Evolutionary conservation across 2,113 vertebrate species (phyloP), one percentile per base, ranked within the genome.

Genomic region (Platichthys flesus): DNA sequence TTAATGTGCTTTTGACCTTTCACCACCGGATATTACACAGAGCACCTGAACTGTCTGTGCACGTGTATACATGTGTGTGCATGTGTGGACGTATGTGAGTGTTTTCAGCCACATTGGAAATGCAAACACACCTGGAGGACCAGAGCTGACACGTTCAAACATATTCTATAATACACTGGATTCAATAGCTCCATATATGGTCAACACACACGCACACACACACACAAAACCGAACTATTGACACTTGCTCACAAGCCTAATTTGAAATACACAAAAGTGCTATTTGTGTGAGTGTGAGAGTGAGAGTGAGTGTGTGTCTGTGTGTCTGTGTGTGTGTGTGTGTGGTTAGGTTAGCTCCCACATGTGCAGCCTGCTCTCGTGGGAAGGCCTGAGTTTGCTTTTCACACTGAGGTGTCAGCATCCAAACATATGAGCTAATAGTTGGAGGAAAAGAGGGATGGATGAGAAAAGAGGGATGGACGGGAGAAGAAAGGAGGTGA

Each of bases 121-220:
- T 62, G 57, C 74, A 93, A 91, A 93, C 90, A 91, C 91, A 93
- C 85, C 92, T 93, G 91, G 63, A 64, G 61, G 1, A 23, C 47
- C 55, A 40, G 57, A 62, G 74, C 82, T 80, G 87, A 86, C 59
- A 73, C 80, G 76, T 90, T 82, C 81, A 84, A 87, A 91, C 84
- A 4, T 77, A 79, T 88, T 84, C 87, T 89, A 71, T 76, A 87
- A 84, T 74, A 70, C 61, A 45, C 23, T 20, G 16, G 58, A 51
- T 71, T 73, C 75, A 87, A 85, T 23, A 71, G 75, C 77, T 68
- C 35, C 75, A 76, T 83, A 35, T 81, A 74, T 4, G 24, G 81
- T 74, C 73, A 57, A n/a, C 66, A 28, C 51, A 60, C 74, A 57
- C 59, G 51, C 58, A 60, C 57, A 59, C 57, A 59, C 57, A 59